Evolutionary conservation across 1,140 invertebrate genomes (phyloP), one percentile per base, ranked within the genome.

Genomic region (Myzus persicae): DNA sequence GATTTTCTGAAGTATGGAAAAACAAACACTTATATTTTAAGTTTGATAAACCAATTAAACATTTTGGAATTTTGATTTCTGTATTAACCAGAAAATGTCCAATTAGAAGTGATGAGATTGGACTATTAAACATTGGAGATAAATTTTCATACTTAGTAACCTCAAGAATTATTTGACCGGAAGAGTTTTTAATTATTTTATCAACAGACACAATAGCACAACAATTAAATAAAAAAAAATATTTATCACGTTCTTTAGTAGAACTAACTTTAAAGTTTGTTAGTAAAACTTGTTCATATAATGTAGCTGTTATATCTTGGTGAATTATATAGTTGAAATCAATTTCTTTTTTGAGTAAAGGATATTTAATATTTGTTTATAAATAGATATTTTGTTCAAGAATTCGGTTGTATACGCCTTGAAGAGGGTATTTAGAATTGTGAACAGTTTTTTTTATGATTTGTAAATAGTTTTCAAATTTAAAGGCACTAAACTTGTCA

Each of bases 1-100:
- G n/a, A 82, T 82, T 82, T 38, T 82, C 76, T 82, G 76, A 82
- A 6, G 76, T 82, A 82, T 82, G n/a, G 76, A 82, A 82, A 82
- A 82, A 82, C 36, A 82, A 82, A 40, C 76, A 82, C 36, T 82
- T 82, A 82, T 82, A 82, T 81, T 81, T 81, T 81, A 81, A 81
- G 38, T 81, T 36, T 81, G 76, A 81, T 81, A 81, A 81, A 20
- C 38, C 14, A 81, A 81, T 38, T 81, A 81, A 81, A 81, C 36
- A 81, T 81, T 81, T 81, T 81, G 76, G 14, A 81, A 20, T 81
- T 81, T 81, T 81, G 38, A 81, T 81, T 81, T n/a, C 18, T 3
- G 76, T 81, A 36, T 81, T 81, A 38, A 81, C 76, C 76, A 36
- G n/a, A 81, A 81, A 38, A 18, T 81, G 9, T 38, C 36, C n/a